These are phyloP conservation scores for Porphyrio hochstetteri DNA, from an alignment of 2,113 vertebrate genomes.

Conservation along the genomic window DNA sequence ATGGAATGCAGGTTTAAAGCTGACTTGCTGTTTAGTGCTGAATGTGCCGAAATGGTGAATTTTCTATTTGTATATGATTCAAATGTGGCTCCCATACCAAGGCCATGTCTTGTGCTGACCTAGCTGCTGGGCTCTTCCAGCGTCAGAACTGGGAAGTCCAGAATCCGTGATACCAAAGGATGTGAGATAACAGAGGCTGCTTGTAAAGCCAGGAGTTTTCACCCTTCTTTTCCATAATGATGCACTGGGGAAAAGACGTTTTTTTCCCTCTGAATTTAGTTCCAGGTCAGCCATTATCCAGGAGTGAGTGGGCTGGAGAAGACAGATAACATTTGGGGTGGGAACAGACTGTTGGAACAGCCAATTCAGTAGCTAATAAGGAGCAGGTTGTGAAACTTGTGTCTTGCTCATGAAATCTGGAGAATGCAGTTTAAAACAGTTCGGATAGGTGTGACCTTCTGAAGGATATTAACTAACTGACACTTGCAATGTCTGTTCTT, in stretches of 20 bases:
- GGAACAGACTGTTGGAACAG: not conserved
- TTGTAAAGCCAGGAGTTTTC: not conserved
- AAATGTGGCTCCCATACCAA: rapidly evolving
- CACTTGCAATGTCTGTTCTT: constrained; percentile 1
- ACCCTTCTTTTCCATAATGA: not conserved
- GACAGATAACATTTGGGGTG: not conserved
- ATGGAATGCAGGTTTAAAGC: not conserved
- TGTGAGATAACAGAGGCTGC: not conserved
- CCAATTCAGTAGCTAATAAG: not conserved
- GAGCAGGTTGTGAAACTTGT: not conserved
- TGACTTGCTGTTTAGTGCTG: not conserved
- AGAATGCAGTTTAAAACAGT: not conserved
- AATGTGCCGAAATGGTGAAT: not conserved
- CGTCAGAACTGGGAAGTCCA: not conserved
- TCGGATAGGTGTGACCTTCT: not conserved
- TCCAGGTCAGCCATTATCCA: not conserved
- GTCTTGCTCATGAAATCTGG: not conserved
- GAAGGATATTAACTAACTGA: not conserved
- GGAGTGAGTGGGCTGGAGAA: not conserved
- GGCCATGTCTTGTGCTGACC: not conserved
- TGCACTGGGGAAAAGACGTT: not conserved
- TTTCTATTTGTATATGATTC: not conserved
- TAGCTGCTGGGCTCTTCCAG: not conserved
- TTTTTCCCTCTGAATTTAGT: not conserved
- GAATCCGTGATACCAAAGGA: not conserved